Evolutionary conservation across 1,140 invertebrate species (phyloP).

Genomic region (Cotesia vestalis): DNA sequence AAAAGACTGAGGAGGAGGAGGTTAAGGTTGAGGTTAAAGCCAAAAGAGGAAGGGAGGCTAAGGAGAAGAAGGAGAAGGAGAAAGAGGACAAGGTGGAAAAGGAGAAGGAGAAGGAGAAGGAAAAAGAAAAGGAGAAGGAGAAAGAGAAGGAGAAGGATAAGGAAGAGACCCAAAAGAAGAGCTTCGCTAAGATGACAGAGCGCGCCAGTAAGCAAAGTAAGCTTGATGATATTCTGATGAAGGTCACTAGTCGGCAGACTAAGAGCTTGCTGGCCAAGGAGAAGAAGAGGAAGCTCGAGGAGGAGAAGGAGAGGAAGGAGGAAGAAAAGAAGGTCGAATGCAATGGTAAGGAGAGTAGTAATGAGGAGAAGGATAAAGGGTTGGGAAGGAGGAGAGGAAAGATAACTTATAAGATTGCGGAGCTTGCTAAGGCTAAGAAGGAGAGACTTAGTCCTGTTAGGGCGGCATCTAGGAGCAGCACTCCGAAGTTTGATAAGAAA

Average conservation of each 20-base stretch:
- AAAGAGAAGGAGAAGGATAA: slow-evolving; percentile 41
- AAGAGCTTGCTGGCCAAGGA: slow-evolving; percentile 54
- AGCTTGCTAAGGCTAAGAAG: slow-evolving; percentile 34
- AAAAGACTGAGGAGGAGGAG: slow-evolving; percentile 53
- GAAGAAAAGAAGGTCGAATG: slow-evolving; percentile 43
- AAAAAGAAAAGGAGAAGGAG: slow-evolving; percentile 35
- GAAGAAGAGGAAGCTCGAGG: slow-evolving; percentile 52
- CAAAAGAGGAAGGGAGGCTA: slow-evolving; percentile 52
- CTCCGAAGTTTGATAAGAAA: slow-evolving; percentile 37
- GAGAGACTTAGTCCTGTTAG: slow-evolving; percentile 36
- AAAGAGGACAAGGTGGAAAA: slow-evolving; percentile 44
- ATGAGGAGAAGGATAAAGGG: slow-evolving; percentile 39
- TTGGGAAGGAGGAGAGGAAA: slow-evolving; percentile 55
- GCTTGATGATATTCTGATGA: slow-evolving; percentile 60
- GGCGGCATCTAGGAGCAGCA: slow-evolving; percentile 23
- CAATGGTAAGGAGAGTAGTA: slow-evolving; percentile 52
- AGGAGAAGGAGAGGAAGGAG: slow-evolving; percentile 45
- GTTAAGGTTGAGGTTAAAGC: slow-evolving; percentile 50
- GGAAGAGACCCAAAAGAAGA: slow-evolving; percentile 35
- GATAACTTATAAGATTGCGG: slow-evolving; percentile 45
- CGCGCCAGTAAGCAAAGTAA: slow-evolving; percentile 53
- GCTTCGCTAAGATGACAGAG: slow-evolving; percentile 36
- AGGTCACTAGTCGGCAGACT: slow-evolving; percentile 57
- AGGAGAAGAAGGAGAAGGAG: slow-evolving; percentile 27
- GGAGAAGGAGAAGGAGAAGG: slow-evolving; percentile 50